These are phyloP conservation scores for Catamblyrhynchus diadema DNA, from an alignment of 2,797 vertebrate genomes.

Conservation along the genomic window DNA sequence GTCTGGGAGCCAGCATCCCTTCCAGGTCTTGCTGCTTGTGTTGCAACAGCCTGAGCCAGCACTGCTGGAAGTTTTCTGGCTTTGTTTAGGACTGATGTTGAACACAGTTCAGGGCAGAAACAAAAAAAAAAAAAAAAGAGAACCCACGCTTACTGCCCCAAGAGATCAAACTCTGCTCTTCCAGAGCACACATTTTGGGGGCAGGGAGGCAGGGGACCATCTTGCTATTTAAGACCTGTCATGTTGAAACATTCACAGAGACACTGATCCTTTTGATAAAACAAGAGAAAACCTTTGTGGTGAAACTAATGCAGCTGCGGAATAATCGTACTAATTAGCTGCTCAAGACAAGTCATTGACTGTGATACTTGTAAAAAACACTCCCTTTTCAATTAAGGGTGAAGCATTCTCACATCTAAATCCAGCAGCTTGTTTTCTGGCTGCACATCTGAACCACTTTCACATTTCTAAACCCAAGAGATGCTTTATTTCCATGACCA, in stretches of 20 bases:
- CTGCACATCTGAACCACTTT: background rate
- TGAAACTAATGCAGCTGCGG: slow-evolving; percentile 87
- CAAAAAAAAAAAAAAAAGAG: background rate
- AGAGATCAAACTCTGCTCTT: slow-evolving; percentile 2
- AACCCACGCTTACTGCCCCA: background rate
- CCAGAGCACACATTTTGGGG: background rate
- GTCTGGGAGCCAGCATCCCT: background rate
- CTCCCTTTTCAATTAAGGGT: slow-evolving; percentile 75
- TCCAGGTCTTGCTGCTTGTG: background rate
- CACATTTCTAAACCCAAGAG: background rate
- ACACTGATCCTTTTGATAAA: slow-evolving; percentile 93
- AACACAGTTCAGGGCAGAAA: background rate
- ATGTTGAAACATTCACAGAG: slow-evolving; percentile 81
- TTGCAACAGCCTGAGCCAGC: background rate
- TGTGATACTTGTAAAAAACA: slow-evolving; percentile 69
- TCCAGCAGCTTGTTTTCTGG: slow-evolving; percentile 41
- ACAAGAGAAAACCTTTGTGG: slow-evolving; percentile 83
- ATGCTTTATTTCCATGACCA: background rate
- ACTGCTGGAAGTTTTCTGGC: background rate
- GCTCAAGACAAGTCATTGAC: slow-evolving; percentile 78
- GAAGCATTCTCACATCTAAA: slow-evolving; percentile 67
- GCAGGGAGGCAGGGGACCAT: slow-evolving; percentile 56
- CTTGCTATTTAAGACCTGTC: slow-evolving; percentile 84
- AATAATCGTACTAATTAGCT: slow-evolving; percentile 99
- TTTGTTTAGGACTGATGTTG: background rate